Evolutionary conservation across 1,140 invertebrate species (phyloP), one percentile per base, ranked within the genome.

Genomic region (Aphis craccivora): DNA sequence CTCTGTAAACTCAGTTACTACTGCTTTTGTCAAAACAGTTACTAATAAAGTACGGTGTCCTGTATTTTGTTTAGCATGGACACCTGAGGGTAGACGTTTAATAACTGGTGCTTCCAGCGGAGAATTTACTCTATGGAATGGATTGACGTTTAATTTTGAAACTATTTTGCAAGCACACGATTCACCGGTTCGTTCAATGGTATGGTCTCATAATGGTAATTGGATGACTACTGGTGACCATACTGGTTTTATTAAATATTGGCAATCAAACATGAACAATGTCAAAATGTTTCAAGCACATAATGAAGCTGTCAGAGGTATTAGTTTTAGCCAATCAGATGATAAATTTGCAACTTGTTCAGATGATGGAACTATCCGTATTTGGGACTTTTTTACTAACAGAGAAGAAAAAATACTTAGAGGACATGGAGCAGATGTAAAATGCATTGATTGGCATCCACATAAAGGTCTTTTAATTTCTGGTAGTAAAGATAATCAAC

Each of bases 231-330:
- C 99, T 0, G 99, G 98, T 23, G 99, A 99, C 96, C 99, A 99
- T 95, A 97, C 97, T 87, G 99, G 99, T 55, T 99, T 98, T 95
- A 98, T 99, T 84, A 99, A 99, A 95, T 99, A 99, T 96, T 99
- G 99, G 99, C 99, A 99, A 96, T 99, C 98, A 94, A 99, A 99
- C 96, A 99, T 99, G 99, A 99, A 99, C 96, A 99, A 99, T 96
- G 99, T 99, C 37, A 99, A 99, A 97, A 99, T 99, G 98, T 99
- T 99, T 96, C 99, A 99, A 96, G 99, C 99, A 55, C 99, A 99
- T 96, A 99, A 99, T 97, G 99, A 99, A 96, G 98, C 99, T 94
- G 97, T 99, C 94, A 97, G 99, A 95, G 99, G 99, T 96, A 98
- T 99, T 96, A 99, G 99, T 97, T 99, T 99, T 96, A 99, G 99